These are phyloP conservation scores for Kryptolebias marmoratus DNA, from an alignment of 2,113 vertebrate species.

Conservation along the genomic window DNA sequence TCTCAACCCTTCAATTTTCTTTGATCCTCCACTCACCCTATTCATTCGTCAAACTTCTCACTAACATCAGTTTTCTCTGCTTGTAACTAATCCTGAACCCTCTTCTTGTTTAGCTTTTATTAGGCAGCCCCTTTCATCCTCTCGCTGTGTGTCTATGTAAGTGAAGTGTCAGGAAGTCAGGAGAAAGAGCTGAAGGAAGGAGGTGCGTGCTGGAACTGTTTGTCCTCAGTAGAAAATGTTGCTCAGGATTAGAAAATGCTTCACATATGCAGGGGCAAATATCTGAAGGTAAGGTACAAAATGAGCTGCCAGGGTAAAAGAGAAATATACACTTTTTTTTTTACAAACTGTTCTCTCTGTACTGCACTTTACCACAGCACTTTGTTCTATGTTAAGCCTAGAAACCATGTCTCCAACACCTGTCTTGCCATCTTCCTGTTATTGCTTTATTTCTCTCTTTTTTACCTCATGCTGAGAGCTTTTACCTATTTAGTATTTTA, in stretches of 20 bases:
- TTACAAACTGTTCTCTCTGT: not conserved
- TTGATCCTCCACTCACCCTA: not conserved
- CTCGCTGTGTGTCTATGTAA: constrained; percentile 23
- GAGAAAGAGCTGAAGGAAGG: not conserved
- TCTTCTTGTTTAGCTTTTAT: constrained; percentile 2
- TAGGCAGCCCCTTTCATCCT: constrained; percentile 5
- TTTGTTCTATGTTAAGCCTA: constrained; percentile 30
- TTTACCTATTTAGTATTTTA: constrained; percentile 31
- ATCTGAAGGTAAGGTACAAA: not conserved
- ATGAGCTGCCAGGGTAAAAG: not conserved
- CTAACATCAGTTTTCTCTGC: not conserved
- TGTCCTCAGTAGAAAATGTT: constrained; percentile 2
- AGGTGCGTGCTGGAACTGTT: constrained; percentile 16
- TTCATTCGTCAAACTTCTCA: constrained; percentile 5
- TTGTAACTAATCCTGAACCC: not conserved
- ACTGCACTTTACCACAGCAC: constrained; percentile 17
- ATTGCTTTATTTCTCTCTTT: constrained; percentile 20
- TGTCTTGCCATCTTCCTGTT: not conserved
- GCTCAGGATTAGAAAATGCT: not conserved
- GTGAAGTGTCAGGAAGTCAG: constrained; percentile 35
- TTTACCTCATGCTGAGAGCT: constrained; percentile 34
- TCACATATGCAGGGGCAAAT: not conserved
- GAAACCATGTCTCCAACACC: constrained; percentile 8
- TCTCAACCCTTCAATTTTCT: constrained; percentile 1
- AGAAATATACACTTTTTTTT: not conserved